Evolutionary conservation across 2,797 vertebrate species (phyloP).

Genomic region (Pyrocephalus nanus): DNA sequence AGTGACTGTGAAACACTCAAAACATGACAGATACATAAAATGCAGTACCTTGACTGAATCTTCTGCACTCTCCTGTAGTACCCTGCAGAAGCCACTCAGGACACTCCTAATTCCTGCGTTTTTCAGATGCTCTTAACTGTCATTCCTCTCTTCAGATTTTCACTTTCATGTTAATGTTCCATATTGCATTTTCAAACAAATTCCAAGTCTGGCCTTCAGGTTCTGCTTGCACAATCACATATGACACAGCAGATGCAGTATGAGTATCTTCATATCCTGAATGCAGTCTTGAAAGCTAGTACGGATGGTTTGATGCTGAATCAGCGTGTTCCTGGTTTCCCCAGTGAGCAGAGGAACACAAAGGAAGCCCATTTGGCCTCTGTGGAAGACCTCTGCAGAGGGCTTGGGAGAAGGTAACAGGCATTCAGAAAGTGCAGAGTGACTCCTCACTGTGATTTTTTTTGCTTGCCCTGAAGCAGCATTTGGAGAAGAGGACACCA

Average conservation of each 20-base stretch:
- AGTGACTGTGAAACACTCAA: not conserved
- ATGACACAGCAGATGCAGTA: not conserved
- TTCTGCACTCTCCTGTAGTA: not conserved
- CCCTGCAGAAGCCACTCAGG: not conserved
- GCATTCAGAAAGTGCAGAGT: not conserved
- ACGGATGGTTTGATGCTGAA: not conserved
- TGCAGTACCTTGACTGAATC: constrained; percentile 50
- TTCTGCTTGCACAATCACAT: not conserved
- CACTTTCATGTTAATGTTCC: not conserved
- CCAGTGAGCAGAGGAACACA: not conserved
- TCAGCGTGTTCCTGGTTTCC: not conserved
- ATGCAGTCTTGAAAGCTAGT: not conserved
- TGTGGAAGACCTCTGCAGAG: not conserved
- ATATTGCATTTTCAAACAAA: not conserved
- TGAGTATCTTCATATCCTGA: not conserved
- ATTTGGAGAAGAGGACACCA: not conserved
- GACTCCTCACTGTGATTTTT: not conserved
- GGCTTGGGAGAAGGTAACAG: not conserved
- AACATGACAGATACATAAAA: not conserved
- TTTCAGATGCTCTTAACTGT: not conserved
- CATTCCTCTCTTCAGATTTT: not conserved
- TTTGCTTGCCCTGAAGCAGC: not conserved
- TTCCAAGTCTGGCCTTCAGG: not conserved
- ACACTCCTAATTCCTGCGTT: not conserved
- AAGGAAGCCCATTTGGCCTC: not conserved